phyloP scores from a whole-genome alignment of 1,140 invertebrate species.

The Caenorhabditis remanei region DNA sequence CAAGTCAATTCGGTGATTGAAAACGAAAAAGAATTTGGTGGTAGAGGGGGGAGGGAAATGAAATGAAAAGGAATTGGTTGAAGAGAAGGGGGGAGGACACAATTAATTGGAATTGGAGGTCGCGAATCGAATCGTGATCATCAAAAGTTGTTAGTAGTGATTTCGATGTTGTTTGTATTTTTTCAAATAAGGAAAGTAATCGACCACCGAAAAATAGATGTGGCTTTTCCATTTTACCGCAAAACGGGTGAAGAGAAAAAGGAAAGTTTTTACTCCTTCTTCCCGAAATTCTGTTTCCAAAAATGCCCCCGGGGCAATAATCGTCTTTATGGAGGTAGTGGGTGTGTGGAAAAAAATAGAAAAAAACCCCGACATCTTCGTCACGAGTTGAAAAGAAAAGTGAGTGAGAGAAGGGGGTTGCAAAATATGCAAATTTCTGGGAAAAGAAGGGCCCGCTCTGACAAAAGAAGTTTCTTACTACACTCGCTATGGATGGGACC shows the following conservation, averaged over 20 bases:
- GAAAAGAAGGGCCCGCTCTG: background rate
- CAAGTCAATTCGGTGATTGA: constrained; percentile 54
- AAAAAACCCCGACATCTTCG: background rate
- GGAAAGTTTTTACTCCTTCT: too few relatives aligned
- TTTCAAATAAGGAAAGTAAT: background rate
- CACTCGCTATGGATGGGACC: background rate
- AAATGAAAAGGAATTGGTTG: background rate
- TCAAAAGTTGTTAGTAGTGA: constrained; percentile 26
- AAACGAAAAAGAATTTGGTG: background rate
- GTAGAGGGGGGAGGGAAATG: background rate
- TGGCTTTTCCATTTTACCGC: too few relatives aligned
- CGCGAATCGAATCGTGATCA: background rate
- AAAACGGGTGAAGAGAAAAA: too few relatives aligned
- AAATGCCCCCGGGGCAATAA: constrained; percentile 37
- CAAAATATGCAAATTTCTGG: constrained; percentile 29
- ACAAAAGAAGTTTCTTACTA: background rate
- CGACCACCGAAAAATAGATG: background rate
- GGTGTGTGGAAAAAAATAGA: background rate
- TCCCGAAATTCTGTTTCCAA: background rate
- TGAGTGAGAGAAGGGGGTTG: background rate
- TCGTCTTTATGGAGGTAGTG: constrained; percentile 10
- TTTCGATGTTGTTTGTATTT: background rate
- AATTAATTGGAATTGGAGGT: constrained; percentile 32
- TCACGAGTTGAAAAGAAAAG: constrained; percentile 1
- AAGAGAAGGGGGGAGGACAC: background rate